Conservation (phyloP, 1,140 invertebrate species). For the Cataglyphis hispanica region DNA sequence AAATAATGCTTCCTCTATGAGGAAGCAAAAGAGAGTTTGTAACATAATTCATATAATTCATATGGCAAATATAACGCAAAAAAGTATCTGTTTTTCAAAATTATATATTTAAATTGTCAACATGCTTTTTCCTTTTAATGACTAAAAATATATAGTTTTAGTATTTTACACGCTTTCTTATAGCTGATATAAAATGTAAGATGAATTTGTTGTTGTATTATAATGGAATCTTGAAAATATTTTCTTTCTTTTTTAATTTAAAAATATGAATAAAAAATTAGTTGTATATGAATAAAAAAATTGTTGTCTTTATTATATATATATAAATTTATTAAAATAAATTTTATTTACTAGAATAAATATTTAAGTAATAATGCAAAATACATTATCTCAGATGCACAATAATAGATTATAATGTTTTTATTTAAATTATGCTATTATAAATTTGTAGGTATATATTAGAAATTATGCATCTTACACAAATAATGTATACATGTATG, state of each 20-base stretch:
- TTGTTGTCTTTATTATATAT: no score
- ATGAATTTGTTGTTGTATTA: background rate
- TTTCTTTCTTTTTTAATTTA: background rate
- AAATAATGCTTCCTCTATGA: no score
- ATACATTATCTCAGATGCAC: background rate
- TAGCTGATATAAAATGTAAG: background rate
- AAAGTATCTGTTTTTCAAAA: no score
- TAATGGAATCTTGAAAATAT: background rate
- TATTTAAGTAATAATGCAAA: background rate
- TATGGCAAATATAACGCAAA: background rate
- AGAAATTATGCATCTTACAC: background rate
- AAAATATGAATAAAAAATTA: background rate
- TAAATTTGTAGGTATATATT: slow-evolving; percentile 13
- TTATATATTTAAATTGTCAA: no score
- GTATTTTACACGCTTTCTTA: background rate
- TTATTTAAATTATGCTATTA: background rate
- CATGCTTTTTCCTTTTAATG: background rate
- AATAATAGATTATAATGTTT: background rate
- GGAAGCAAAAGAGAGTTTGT: no score
- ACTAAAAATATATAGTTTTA: background rate
- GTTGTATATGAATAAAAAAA: no score
- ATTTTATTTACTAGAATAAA: background rate
- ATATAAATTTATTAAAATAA: no score
- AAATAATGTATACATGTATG: background rate
- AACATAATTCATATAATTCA: no score